phyloP scores from a whole-genome alignment of 2,888 invertebrate genomes.

The Lithosia quadra region DNA sequence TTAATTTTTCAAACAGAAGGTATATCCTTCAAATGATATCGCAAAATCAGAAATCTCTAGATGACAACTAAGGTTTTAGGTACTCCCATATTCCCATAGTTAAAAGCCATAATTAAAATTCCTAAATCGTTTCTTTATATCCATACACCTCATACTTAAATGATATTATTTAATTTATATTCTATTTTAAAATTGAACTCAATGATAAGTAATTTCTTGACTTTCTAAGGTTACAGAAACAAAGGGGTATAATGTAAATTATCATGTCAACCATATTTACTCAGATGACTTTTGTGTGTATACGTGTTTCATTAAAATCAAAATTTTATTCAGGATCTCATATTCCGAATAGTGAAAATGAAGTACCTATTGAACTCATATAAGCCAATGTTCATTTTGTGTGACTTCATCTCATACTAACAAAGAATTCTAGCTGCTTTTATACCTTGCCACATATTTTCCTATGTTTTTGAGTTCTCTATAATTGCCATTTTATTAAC shows the following conservation, averaged over 20 bases:
- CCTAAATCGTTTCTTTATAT: background rate
- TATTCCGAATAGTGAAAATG: background rate
- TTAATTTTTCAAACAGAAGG: too few relatives aligned
- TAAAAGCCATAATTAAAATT: background rate
- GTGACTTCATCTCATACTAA: background rate
- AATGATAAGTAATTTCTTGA: background rate
- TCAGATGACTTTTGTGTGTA: too few relatives aligned
- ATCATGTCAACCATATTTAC: too few relatives aligned
- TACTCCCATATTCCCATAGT: too few relatives aligned
- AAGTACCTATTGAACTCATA: background rate
- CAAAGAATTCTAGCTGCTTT: background rate
- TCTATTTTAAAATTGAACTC: background rate
- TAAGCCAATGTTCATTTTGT: background rate
- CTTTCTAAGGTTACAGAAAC: background rate
- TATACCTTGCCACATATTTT: too few relatives aligned
- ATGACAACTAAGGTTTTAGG: too few relatives aligned
- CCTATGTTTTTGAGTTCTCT: too few relatives aligned
- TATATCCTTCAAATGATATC: too few relatives aligned
- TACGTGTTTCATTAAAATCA: background rate
- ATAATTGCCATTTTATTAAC: too few relatives aligned
- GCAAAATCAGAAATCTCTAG: too few relatives aligned
- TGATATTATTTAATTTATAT: too few relatives aligned
- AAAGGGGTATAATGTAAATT: too few relatives aligned
- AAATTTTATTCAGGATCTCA: background rate
- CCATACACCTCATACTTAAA: background rate